Evolutionary conservation across 1,140 invertebrate species (phyloP), one percentile per base, ranked within the genome.

Genomic region (Calosoma granatense): DNA sequence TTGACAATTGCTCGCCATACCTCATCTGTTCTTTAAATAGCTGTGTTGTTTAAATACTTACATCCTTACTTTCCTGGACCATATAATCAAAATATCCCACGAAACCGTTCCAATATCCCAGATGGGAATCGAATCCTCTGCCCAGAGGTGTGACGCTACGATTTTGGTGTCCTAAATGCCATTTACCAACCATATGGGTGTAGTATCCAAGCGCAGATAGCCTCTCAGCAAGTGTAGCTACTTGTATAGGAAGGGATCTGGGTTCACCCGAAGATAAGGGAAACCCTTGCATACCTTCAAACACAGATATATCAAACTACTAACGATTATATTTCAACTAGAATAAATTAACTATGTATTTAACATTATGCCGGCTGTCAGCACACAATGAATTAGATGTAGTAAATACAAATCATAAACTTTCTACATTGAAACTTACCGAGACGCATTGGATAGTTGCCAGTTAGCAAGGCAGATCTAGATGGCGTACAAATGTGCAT

Each of bases 111-210:
- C 79, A 84, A 63, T 85, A 86, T 0, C 84, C 84, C 60, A 77
- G 79, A 65, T 84, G 82, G 0, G 73, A 72, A 59, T 85, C 77
- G 63, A 83, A 86, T 1, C 84, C 84, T 17, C 81, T 72, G 54
- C 69, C 60, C 0, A 74, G 74, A 1, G 84, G 84, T 0, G 80
- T 80, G 12, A 71, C 58, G 3, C 55, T 54, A 41, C 57, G 62
- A 53, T 63, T 61, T 2, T 58, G 61, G 23, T 77, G 72, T 69
- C 79, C 79, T 55, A 92, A 74, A 65, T 94, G 91, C 92, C 92
- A 94, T 74, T 97, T 96, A n/a, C 93, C 93, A 20, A 96, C 79
- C 26, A 89, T 78, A 69, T 90, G 85, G 0, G 89, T 93, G 2
- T 72, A 72, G 70, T 95, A 97, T 0, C 90, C 91, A 0, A 81